phyloP scores from a whole-genome alignment of 2,113 vertebrate genomes.

The Sylvia atricapilla region DNA sequence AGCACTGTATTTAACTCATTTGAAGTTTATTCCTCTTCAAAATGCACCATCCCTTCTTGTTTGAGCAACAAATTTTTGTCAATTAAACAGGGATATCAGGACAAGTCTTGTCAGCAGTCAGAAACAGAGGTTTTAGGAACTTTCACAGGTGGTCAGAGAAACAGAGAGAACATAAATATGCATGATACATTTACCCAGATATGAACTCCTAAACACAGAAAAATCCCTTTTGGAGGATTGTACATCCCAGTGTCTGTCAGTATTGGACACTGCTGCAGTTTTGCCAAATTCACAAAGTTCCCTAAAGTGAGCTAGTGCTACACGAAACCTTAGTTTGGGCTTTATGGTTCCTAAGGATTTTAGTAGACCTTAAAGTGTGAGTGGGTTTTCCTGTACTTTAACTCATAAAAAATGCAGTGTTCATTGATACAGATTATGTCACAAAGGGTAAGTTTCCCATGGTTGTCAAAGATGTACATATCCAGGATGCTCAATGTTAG shows the following conservation, averaged over 20 bases:
- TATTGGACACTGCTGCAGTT: background rate
- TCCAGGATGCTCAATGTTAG: background rate
- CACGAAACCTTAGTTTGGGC: background rate
- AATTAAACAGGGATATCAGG: background rate
- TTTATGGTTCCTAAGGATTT: conserved; percentile 44
- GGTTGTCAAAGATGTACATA: background rate
- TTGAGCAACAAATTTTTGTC: background rate
- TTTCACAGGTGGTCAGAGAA: background rate
- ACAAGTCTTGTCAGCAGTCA: background rate
- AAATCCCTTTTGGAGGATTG: background rate
- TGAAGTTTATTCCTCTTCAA: background rate
- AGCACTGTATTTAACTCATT: background rate
- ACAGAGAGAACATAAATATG: background rate
- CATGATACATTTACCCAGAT: background rate
- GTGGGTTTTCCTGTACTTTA: background rate
- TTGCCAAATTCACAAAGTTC: conserved; percentile 40
- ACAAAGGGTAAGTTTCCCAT: background rate
- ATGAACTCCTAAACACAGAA: background rate
- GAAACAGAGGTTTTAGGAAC: background rate
- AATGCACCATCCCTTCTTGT: background rate
- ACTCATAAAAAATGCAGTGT: background rate
- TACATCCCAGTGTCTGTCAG: background rate
- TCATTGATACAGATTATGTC: background rate
- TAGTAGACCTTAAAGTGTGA: background rate
- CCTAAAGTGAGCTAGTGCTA: background rate